Percentiles rank a stretch among this genome's conserved stretches.
Conservation (phyloP, 2,113 vertebrate genomes). For the Prietella phreatophila region DNA sequence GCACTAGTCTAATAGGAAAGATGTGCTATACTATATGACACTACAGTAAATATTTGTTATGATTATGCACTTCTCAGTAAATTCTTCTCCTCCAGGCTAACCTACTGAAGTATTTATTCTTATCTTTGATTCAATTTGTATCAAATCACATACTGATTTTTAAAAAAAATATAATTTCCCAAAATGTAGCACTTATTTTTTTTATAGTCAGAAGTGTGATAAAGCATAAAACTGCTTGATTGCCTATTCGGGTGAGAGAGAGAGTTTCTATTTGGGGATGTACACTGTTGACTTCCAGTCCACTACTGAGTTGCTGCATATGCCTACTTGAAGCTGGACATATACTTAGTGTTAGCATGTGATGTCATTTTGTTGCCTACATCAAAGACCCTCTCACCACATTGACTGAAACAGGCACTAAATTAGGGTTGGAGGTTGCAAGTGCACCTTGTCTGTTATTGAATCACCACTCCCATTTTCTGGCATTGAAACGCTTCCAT, state of each 20-base stretch:
- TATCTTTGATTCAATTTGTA: not conserved
- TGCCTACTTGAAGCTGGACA: not conserved
- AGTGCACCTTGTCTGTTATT: not conserved
- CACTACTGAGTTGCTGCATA: slow-evolving; percentile 8
- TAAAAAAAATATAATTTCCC: not conserved
- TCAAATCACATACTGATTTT: not conserved
- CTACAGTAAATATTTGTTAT: not conserved
- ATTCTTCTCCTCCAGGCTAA: no score
- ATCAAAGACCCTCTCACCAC: not conserved
- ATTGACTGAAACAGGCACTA: not conserved
- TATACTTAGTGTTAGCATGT: not conserved
- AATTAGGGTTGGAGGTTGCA: not conserved
- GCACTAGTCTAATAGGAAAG: not conserved
- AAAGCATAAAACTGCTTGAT: not conserved
- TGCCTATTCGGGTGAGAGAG: not conserved
- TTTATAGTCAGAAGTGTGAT: not conserved
- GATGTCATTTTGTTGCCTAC: not conserved
- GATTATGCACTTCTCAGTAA: not conserved
- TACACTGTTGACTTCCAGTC: not conserved
- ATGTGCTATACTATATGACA: not conserved
- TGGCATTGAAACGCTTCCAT: not conserved
- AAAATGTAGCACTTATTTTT: not conserved
- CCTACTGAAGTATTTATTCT: not conserved
- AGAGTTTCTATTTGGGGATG: not conserved
- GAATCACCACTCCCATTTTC: not conserved